Evolutionary conservation across 92 coral and sea anemone genomes (phyloP).

Genomic region (Paramuricea clavata): DNA sequence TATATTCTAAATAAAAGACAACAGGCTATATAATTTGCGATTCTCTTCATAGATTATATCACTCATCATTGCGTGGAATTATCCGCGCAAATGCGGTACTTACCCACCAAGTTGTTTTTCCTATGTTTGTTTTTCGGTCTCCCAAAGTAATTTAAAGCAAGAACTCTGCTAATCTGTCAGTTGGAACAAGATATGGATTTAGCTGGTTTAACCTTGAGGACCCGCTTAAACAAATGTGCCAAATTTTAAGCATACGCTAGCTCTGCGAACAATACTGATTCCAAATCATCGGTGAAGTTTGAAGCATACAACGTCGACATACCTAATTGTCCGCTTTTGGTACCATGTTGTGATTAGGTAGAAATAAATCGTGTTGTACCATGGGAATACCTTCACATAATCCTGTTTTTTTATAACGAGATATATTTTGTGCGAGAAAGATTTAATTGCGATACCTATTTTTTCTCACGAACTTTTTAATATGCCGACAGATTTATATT

Average conservation of each 20-base stretch:
- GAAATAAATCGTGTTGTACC: background rate
- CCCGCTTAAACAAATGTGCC: background rate
- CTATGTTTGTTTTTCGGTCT: background rate
- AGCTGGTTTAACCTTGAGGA: background rate
- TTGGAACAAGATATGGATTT: slow-evolving; percentile 8
- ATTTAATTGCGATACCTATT: background rate
- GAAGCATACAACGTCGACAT: background rate
- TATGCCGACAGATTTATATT: slow-evolving; percentile 13
- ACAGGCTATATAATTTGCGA: background rate
- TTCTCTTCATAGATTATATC: background rate
- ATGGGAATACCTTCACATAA: background rate
- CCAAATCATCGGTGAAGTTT: background rate
- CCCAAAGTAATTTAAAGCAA: background rate
- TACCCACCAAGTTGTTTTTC: background rate
- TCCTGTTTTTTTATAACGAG: slow-evolving; percentile 1
- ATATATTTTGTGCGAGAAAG: background rate
- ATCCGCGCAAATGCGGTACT: background rate
- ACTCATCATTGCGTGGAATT: background rate
- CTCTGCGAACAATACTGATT: background rate
- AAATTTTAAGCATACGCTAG: background rate
- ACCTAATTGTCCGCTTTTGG: background rate
- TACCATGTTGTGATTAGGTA: background rate
- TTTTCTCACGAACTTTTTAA: background rate
- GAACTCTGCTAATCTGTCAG: background rate
- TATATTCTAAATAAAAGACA: background rate